phyloP scores from a whole-genome alignment of 2,113 vertebrate genomes.

The Desmodus rotundus region DNA sequence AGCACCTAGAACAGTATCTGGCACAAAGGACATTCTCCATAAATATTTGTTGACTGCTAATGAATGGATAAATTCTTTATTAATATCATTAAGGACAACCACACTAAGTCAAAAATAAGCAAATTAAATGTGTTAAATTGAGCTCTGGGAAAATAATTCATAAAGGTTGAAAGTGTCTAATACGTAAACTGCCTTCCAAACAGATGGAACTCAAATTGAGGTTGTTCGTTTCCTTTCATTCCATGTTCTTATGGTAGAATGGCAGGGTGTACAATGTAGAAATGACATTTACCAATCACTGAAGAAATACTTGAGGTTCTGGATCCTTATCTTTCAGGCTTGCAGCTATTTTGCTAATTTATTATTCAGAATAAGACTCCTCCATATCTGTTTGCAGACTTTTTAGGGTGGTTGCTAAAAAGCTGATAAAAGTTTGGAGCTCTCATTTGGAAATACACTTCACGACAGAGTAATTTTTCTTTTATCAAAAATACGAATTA shows the following conservation, averaged over 20 bases:
- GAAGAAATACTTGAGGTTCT: background rate
- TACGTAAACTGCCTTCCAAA: background rate
- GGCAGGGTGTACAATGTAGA: background rate
- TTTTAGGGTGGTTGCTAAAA: background rate
- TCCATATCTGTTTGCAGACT: background rate
- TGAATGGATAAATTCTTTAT: background rate
- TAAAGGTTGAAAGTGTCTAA: background rate
- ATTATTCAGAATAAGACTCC: background rate
- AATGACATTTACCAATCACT: background rate
- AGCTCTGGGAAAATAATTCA: background rate
- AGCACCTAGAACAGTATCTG: background rate
- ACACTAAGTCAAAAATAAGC: background rate
- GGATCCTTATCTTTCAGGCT: background rate
- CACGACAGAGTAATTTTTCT: background rate
- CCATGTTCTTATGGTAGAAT: background rate
- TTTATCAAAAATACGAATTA: background rate
- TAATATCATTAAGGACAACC: background rate
- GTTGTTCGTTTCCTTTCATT: background rate
- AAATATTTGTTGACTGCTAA: background rate
- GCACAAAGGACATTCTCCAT: background rate
- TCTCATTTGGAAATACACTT: background rate
- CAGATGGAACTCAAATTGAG: background rate
- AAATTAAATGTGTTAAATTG: background rate
- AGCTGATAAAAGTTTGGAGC: background rate
- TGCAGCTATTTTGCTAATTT: background rate